Evolutionary conservation across 2,113 vertebrate genomes (phyloP).

Genomic region (Brachionichthys hirsutus): DNA sequence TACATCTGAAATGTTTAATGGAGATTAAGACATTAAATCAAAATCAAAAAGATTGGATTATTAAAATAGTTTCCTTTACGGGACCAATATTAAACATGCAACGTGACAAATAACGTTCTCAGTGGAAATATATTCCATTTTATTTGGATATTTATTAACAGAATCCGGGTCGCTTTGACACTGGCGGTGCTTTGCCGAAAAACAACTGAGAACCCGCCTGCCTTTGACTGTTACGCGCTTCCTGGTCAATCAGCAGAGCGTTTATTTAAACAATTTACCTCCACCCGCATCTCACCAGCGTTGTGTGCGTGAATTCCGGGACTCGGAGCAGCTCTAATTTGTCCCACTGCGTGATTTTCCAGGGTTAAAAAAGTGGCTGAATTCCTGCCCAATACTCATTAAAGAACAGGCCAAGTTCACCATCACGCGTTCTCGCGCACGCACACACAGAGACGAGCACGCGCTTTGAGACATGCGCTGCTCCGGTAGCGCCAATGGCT

Average conservation of each 20-base stretch:
- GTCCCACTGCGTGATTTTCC: slow-evolving; percentile 66
- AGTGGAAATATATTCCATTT: neutral
- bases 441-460: slow-evolving; percentile 12
- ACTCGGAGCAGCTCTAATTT: slow-evolving; percentile 51
- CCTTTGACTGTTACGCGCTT: slow-evolving; percentile 11
- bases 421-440: slow-evolving; percentile 15
- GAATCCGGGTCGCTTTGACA: too few relatives aligned
- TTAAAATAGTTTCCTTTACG: neutral
- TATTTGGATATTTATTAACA: slow-evolving; percentile 1
- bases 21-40: neutral
- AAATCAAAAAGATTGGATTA: neutral
- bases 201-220: slow-evolving; percentile 4
- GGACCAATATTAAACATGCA: neutral
- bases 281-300: slow-evolving; percentile 29
- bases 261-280: slow-evolving; percentile 39
- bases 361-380: slow-evolving; percentile 48
- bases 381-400: slow-evolving; percentile 63
- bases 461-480: slow-evolving; percentile 38
- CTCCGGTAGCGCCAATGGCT: slow-evolving; percentile 6
- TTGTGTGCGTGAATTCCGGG: slow-evolving; percentile 48
- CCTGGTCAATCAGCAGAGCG: slow-evolving; percentile 24
- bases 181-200: slow-evolving; percentile 2
- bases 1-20: too few relatives aligned
- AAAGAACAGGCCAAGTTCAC: slow-evolving; percentile 65
- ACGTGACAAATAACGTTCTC: neutral